Evolutionary conservation across 64 coral and sea anemone genomes (phyloP).

Genomic region (Astreopora myriophthalma): DNA sequence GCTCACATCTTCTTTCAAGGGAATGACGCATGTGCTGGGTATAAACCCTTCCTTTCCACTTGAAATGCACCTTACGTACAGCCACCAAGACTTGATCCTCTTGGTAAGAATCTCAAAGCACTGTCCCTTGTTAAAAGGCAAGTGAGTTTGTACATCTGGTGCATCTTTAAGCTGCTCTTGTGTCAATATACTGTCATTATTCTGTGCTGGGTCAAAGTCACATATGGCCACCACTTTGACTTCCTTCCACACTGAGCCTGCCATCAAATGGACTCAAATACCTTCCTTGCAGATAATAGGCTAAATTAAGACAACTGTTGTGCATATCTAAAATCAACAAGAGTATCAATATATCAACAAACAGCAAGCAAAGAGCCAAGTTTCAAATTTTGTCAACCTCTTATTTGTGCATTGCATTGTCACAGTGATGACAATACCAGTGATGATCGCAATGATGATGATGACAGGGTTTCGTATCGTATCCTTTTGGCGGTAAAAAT

Average conservation of each 20-base stretch:
- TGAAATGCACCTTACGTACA: slow-evolving; percentile 35
- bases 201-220: slow-evolving; percentile 9
- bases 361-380: neutral
- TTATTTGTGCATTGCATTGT: too few relatives aligned
- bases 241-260: neutral
- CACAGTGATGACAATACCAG: neutral
- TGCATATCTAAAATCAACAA: neutral
- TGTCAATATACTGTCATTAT: neutral
- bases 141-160: slow-evolving; percentile 10
- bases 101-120: slow-evolving; percentile 59
- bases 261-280: neutral
- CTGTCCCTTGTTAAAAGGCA: slow-evolving; percentile 39
- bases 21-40: slow-evolving; percentile 54
- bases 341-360: neutral
- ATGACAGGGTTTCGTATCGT: too few relatives aligned
- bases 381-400: too few relatives aligned
- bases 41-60: slow-evolving; percentile 61
- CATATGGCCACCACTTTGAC: slow-evolving; percentile 10
- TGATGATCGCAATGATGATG: neutral
- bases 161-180: slow-evolving; percentile 38
- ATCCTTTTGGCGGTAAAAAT: too few relatives aligned
- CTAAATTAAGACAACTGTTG: neutral
- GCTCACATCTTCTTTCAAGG: slow-evolving; percentile 31
- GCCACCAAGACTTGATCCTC: slow-evolving; percentile 42
- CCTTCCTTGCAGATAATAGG: neutral